Evolutionary conservation across 2,888 invertebrate genomes (phyloP), one percentile per base, ranked within the genome.

Genomic region (Lordiphosa andalusiaca): DNA sequence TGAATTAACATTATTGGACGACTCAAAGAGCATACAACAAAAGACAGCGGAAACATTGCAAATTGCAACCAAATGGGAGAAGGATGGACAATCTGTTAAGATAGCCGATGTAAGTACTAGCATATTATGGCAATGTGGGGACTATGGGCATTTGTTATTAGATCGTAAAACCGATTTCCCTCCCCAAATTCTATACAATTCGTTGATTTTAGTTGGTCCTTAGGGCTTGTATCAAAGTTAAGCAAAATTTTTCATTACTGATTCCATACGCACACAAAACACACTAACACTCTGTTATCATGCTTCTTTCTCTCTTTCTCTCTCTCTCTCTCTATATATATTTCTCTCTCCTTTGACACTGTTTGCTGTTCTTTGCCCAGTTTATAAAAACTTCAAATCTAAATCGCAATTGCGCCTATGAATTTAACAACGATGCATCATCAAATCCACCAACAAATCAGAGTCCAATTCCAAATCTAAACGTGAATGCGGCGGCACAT

Each of bases 21-120:
- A 98, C 89, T 95, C 94, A 66, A 98, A 98, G 91, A 95, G 96
- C 63, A 93, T 96, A 78, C 96, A 97, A 90, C 97, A 98, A 91
- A 98, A 98, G 91, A 98, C 98, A 71, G 95, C 94, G 59, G 98
- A 98, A 91, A 97, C 98, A 53, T 93, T 98, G 88, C 95, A 97
- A 88, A 97, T 98, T 88, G 97, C 97, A 60, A 96, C 95, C 88
- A 96, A 96, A 91, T 98, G 97, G 97, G 96, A 97, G 90, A 89
- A 89, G 69, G 90, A 90, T 73, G 89, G 88, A 33, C 89, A 89
- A 73, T 82, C 89, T 49, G 86, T 88, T 36, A 90, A 90, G 76
- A 85, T 89, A 64, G 85, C 88, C 63, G 90, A 90, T 71, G 89
- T 90, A 73, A 88, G 89, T 88, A 63, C 5, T 23, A 5, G n/a